These are phyloP conservation scores for Pollenia amentaria DNA, from an alignment of 2,888 invertebrate species.

Conservation along the genomic window DNA sequence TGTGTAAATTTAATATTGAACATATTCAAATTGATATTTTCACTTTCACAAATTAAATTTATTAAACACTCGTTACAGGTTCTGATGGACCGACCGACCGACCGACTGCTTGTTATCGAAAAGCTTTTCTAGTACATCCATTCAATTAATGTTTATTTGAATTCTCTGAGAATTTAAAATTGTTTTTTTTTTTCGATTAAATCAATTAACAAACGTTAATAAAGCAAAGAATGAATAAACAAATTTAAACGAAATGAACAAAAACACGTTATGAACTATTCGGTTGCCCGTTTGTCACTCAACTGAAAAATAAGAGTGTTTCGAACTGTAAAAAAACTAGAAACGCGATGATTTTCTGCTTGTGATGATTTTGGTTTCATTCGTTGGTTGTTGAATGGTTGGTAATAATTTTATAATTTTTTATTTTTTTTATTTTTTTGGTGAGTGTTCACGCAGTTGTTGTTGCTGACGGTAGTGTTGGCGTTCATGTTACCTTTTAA, in stretches of 20 bases:
- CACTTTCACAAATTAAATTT: neutral
- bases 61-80: neutral
- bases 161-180: neutral
- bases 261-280: conserved; percentile 75
- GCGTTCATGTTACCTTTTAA: conserved; percentile 56
- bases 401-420: conserved; percentile 44
- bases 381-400: conserved; percentile 55
- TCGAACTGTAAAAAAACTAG: conserved; percentile 67
- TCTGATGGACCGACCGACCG: neutral
- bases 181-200: conserved; percentile 6
- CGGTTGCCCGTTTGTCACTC: conserved; percentile 82
- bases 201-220: conserved; percentile 15
- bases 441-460: conserved; percentile 54
- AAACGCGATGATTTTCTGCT: conserved; percentile 71
- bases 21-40: conserved; percentile 2
- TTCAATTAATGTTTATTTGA: conserved; percentile 22
- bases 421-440: conserved; percentile 39
- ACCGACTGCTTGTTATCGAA: neutral
- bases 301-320: conserved; percentile 78
- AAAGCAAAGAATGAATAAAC: conserved; percentile 9
- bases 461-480: conserved; percentile 39
- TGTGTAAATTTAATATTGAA: neutral
- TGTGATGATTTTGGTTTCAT: conserved; percentile 67
- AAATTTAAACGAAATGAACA: neutral
- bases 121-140: neutral